Base-by-base conservation (phyloP, 2,797 vertebrate species). In the Alectoris magna region DNA sequence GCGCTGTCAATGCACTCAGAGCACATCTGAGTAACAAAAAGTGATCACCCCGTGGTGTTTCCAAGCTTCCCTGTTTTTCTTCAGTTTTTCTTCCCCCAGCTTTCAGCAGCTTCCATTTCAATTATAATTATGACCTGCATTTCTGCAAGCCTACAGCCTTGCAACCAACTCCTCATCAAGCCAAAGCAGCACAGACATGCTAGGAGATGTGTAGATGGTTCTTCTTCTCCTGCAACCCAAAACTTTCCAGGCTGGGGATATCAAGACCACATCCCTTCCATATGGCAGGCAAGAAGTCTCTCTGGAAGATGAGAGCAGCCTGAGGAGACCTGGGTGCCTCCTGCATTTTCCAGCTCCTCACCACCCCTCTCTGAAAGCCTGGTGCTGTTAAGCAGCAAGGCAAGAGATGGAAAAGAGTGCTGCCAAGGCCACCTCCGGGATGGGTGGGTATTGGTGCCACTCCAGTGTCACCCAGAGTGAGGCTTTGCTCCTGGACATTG, bases 381-480 rank as follows among this genome's bases (percentile, higher is more conserved):
- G 38, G 29, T 56, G 72, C 66, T 84, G 77, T 68, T 87, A 70
- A 82, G 75, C 46, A 51, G 24, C 88, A n/a, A 26, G 1, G 3
- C 10, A 86, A 74, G 86, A 53, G 88, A 93, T 53, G 55, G 86
- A 60, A 84, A 83, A 84, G 49, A 38, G 76, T 38, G 66, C 62
- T 93, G 84, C 87, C 90, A 93, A 94, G 91, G 91, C 90, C 95
- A 88, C 68, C 46, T 87, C 75, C 66, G 55, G 75, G 87, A 21
- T n/a, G 55, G 53, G 16, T 53, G 51, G 51, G 53, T 53, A 53
- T 53, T 6, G 5, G 31, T 58, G 55, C 31, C 19, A 34, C 55
- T 22, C 11, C 19, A 58, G 66, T 75, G 90, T 87, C 88, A 83
- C 66, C 7, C 17, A n/a, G 90, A 91, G 78, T 29, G 71, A 94